phyloP scores from a whole-genome alignment of 2,113 vertebrate genomes.

The Cheilinus undulatus region DNA sequence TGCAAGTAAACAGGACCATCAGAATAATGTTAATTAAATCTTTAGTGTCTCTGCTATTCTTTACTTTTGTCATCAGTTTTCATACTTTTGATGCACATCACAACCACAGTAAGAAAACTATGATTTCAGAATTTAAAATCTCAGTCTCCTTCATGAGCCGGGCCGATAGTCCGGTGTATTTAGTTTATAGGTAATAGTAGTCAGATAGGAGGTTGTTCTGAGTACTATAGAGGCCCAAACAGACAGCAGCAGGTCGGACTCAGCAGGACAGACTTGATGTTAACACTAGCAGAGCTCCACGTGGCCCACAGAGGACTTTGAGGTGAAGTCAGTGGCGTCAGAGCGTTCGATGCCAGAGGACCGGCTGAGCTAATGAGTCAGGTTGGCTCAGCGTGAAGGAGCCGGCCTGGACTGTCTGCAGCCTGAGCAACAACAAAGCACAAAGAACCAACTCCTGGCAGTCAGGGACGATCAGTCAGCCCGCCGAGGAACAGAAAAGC shows the following conservation, averaged over 20 bases:
- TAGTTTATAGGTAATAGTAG: neutral
- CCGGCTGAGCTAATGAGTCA: conserved; percentile 56
- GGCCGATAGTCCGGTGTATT: neutral
- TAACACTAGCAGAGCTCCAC: conserved; percentile 29
- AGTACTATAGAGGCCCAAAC: neutral
- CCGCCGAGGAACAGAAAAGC: conserved; percentile 52
- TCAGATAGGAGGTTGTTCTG: neutral
- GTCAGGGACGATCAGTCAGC: conserved; percentile 58
- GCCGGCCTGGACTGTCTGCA: conserved; percentile 40
- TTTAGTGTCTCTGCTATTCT: too few species aligned
- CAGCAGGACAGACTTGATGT: conserved; percentile 30
- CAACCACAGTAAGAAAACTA: too few species aligned
- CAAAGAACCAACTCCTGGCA: conserved; percentile 51
- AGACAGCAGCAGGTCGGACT: conserved; percentile 10
- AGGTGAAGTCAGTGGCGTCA: conserved; percentile 32
- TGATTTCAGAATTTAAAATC: too few species aligned
- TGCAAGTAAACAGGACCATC: too few species aligned
- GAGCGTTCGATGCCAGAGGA: conserved; percentile 27
- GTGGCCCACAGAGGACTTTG: conserved; percentile 11
- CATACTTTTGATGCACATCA: too few species aligned
- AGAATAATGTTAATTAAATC: too few species aligned
- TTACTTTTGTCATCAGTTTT: too few species aligned
- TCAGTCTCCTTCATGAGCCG: too few species aligned
- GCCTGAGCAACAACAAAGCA: conserved; percentile 48
- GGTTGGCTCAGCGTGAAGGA: conserved; percentile 39